phyloP scores from a whole-genome alignment of 2,113 vertebrate genomes.

The Myotis brandtii region DNA sequence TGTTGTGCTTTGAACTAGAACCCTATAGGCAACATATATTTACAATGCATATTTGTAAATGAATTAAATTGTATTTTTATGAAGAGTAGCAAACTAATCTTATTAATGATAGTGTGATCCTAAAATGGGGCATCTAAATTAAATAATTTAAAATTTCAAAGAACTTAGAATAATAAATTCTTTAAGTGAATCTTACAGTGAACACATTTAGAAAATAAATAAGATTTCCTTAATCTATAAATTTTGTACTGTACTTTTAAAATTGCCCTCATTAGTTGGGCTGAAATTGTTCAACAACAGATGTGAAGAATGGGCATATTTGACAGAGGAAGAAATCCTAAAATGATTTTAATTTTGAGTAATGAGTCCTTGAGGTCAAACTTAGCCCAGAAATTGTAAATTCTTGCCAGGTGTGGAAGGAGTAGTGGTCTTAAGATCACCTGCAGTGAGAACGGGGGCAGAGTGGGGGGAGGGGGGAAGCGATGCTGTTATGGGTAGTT shows the following conservation, averaged over 20 bases:
- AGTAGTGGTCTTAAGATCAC: not conserved
- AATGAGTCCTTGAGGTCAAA: not conserved
- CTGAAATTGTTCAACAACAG: slow-evolving; percentile 12
- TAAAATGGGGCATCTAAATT: slow-evolving; percentile 7
- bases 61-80: not conserved
- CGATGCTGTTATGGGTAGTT: not conserved
- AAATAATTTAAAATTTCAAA: not conserved
- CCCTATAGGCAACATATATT: not conserved
- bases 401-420: not conserved
- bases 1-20: not conserved
- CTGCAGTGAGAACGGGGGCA: not conserved
- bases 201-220: not conserved
- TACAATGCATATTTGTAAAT: not conserved
- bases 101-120: not conserved
- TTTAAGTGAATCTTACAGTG: not conserved
- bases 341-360: slow-evolving; percentile 40
- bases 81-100: not conserved
- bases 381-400: not conserved
- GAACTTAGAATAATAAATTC: not conserved
- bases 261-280: not conserved
- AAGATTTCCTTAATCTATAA: not conserved
- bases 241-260: not conserved
- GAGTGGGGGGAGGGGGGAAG: not conserved
- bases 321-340: not conserved
- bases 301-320: not conserved